A percentile compares a stretch with the other conserved stretches of the same genome.
phyloP scores from a whole-genome alignment of 2,113 vertebrate genomes.

The Callochromis pleurospilus region DNA sequence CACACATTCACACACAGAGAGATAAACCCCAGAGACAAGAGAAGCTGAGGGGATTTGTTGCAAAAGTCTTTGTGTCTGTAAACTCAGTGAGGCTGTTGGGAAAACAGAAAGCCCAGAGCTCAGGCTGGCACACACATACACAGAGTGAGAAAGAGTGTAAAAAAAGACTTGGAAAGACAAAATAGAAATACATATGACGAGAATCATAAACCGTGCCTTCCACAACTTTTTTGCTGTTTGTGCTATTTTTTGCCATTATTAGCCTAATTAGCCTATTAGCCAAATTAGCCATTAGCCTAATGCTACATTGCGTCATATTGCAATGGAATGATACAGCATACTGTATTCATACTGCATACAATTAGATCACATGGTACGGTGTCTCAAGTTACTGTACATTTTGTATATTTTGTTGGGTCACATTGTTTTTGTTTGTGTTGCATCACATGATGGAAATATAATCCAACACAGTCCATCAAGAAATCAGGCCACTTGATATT shows the following conservation, averaged over 20 bases:
- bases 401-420: neutral
- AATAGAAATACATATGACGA: neutral
- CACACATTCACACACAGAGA: neutral
- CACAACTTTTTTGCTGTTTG: neutral
- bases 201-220: neutral
- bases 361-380: neutral
- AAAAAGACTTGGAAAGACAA: neutral
- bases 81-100: conserved; percentile 65
- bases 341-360: neutral
- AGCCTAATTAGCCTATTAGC: neutral
- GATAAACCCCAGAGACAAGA: conserved; percentile 5
- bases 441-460: neutral
- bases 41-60: conserved; percentile 33
- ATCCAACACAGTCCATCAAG: neutral
- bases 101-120: conserved; percentile 51
- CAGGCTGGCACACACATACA: neutral
- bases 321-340: neutral
- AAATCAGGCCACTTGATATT: neutral
- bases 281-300: neutral
- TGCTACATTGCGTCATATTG: neutral
- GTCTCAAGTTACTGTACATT: neutral
- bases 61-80: conserved; percentile 64
- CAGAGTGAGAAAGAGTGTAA: neutral
- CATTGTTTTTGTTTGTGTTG: neutral
- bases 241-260: neutral